These are phyloP conservation scores for Esox lucius DNA, from an alignment of 2,797 vertebrate species.

Conservation along the genomic window DNA sequence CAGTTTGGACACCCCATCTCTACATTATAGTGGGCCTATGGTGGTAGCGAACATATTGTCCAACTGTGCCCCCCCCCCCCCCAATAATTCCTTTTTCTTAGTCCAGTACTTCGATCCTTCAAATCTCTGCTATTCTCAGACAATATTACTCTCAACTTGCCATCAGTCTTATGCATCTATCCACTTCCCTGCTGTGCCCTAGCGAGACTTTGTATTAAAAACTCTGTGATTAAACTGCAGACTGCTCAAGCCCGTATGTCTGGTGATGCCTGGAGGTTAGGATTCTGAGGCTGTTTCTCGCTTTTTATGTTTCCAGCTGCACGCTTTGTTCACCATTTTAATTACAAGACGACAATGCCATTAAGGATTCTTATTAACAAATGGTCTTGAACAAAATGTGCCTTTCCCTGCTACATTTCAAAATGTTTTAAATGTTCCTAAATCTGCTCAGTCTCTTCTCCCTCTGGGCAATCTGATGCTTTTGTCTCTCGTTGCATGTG, in stretches of 20 bases:
- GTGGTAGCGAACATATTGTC: too few relatives aligned
- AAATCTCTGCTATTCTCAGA: conserved; percentile 36
- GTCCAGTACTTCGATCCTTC: conserved; percentile 39
- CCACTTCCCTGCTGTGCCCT: conserved; percentile 5
- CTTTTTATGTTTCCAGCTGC: conserved; percentile 9
- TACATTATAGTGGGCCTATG: too few relatives aligned
- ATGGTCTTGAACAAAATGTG: conserved; percentile 35
- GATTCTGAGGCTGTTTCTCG: conserved; percentile 13
- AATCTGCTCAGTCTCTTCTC: conserved; percentile 21
- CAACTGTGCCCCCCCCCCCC: too few relatives aligned
- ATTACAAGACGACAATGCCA: conserved; percentile 25
- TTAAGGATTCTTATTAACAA: conserved; percentile 42
- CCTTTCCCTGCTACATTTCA: conserved; percentile 8
- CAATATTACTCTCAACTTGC: conserved; percentile 17
- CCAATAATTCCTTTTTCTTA: too few relatives aligned
- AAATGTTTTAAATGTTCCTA: too few relatives aligned
- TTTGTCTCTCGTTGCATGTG: neutral
- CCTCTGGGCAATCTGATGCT: conserved; percentile 17
- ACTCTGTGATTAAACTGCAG: conserved; percentile 26
- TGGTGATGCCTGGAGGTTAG: conserved; percentile 1
- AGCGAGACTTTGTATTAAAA: conserved; percentile 12
- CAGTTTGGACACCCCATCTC: too few relatives aligned
- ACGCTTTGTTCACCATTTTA: conserved; percentile 39
- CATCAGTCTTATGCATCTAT: neutral
- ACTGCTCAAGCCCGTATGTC: conserved; percentile 10